Evolutionary conservation across 2,888 invertebrate genomes (phyloP).

Genomic region (Sphaerophoria taeniata): DNA sequence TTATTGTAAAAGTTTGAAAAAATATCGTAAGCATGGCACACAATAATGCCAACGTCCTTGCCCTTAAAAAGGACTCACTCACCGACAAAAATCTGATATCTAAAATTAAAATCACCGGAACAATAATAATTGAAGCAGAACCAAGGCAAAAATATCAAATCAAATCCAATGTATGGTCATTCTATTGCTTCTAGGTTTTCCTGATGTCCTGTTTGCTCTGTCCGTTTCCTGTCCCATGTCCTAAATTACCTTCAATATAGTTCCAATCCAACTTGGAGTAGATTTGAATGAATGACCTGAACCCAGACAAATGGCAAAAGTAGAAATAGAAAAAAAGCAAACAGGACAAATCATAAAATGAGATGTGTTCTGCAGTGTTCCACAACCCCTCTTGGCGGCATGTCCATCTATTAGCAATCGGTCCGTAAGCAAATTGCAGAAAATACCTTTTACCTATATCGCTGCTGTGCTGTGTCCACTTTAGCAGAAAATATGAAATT

Average conservation of each 20-base stretch:
- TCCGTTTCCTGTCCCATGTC: neutral
- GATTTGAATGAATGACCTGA: slow-evolving; percentile 68
- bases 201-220: neutral
- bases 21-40: neutral
- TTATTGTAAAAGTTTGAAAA: neutral
- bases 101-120: slow-evolving; percentile 70
- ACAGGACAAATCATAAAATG: slow-evolving; percentile 68
- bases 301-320: slow-evolving; percentile 23
- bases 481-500: slow-evolving; percentile 74
- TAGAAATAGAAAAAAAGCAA: slow-evolving; percentile 12
- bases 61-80: neutral
- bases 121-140: slow-evolving; percentile 46
- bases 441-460: slow-evolving; percentile 41
- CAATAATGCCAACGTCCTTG: neutral
- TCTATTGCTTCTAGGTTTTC: neutral
- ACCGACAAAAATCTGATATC: slow-evolving; percentile 47
- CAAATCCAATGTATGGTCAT: slow-evolving; percentile 21
- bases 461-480: slow-evolving; percentile 67
- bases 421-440: slow-evolving; percentile 70
- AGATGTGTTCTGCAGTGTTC: slow-evolving; percentile 47
- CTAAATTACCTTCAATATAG: neutral
- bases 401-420: slow-evolving; percentile 38
- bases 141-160: slow-evolving; percentile 59
- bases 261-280: slow-evolving; percentile 3
- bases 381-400: slow-evolving; percentile 8